phyloP scores from a whole-genome alignment of 2,113 vertebrate genomes.

The Channa maculata region DNA sequence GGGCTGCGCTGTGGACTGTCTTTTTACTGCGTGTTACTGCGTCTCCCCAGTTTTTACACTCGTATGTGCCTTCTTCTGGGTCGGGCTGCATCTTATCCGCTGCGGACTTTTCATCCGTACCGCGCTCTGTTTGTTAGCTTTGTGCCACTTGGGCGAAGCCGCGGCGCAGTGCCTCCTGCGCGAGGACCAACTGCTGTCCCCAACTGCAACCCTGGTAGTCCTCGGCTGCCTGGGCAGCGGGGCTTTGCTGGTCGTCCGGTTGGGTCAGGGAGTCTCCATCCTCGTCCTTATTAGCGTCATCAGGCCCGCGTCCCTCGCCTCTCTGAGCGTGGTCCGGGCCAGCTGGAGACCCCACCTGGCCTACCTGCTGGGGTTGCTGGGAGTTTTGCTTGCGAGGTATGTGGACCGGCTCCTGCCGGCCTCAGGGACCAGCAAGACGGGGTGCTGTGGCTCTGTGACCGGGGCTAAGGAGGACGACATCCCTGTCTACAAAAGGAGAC shows the following conservation, averaged over 20 bases:
- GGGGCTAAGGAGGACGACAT: slow-evolving; percentile 86
- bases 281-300: slow-evolving; percentile 88
- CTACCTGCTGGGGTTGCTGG: slow-evolving; percentile 89
- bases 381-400: slow-evolving; percentile 90
- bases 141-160: slow-evolving; percentile 89
- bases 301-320: slow-evolving; percentile 86
- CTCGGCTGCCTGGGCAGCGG: slow-evolving; percentile 90
- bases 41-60: slow-evolving; percentile 82
- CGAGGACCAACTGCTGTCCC: slow-evolving; percentile 86
- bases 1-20: slow-evolving; percentile 78
- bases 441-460: slow-evolving; percentile 84
- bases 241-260: slow-evolving; percentile 90
- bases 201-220: slow-evolving; percentile 87
- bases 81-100: slow-evolving; percentile 87
- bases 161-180: slow-evolving; percentile 87
- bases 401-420: slow-evolving; percentile 88
- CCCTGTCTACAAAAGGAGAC: slow-evolving; percentile 88
- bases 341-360: slow-evolving; percentile 94
- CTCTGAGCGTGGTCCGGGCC: slow-evolving; percentile 86
- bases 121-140: slow-evolving; percentile 83
- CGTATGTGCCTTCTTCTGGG: slow-evolving; percentile 87
- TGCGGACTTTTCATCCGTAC: slow-evolving; percentile 84
- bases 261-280: slow-evolving; percentile 89
- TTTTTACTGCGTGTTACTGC: slow-evolving; percentile 80
- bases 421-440: slow-evolving; percentile 82